Percentiles rank a stretch among this genome's conserved stretches.
These are phyloP conservation scores for Neotoxoptera formosana DNA, from an alignment of 1,140 invertebrate genomes.

Conservation along the genomic window DNA sequence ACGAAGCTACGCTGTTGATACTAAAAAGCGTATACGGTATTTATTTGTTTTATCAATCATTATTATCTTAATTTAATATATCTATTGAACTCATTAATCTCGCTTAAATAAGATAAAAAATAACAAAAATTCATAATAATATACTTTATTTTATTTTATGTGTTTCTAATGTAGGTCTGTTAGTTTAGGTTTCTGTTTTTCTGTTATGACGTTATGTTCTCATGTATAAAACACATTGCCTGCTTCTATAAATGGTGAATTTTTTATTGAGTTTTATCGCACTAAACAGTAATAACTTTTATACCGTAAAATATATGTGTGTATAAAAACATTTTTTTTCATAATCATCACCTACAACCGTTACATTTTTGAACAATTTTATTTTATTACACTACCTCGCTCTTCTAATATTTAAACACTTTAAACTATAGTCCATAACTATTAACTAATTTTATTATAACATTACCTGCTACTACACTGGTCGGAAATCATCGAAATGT, in stretches of 20 bases:
- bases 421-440: background rate
- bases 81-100: background rate
- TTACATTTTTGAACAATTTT: background rate
- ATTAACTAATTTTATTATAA: no score
- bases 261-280: background rate
- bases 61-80: background rate
- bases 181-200: background rate
- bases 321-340: no score
- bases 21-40: conserved; percentile 31
- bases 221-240: background rate
- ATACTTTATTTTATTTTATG: no score
- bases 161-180: no score
- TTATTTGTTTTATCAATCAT: background rate
- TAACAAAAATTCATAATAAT: background rate
- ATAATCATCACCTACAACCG: background rate
- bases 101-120: background rate
- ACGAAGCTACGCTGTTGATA: background rate
- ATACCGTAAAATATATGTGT: background rate
- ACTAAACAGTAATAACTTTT: background rate
- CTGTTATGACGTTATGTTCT: background rate
- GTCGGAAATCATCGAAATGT: no score
- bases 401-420: background rate
- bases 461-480: no score
- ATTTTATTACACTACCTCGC: background rate
- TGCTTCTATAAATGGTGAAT: background rate